Base-by-base conservation (phyloP, 1,140 invertebrate genomes). In the Eumaeus atala region DNA sequence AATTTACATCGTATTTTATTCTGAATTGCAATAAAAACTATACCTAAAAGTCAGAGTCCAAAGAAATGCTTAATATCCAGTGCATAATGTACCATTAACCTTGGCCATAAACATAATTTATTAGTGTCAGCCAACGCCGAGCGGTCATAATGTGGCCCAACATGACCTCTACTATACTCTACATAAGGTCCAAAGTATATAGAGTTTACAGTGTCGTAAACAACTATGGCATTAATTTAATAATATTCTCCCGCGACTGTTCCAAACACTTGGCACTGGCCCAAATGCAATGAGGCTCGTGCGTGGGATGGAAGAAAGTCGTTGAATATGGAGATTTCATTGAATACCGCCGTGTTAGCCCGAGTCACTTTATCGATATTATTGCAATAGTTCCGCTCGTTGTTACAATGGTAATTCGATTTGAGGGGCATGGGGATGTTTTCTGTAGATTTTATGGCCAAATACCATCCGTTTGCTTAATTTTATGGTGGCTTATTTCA, bases 181-280 rank as follows among this genome's bases (percentile, higher is more conserved):
- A 21, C 21, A 44, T 35, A 53, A 38, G n/a, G 51, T 53, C 42
- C 12, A 18, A 16, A 34, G 28, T 44, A 21, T 33, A 10, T 2
- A 21, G 35, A n/a, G 16, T 53, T 53, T 42, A 40, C 14, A 40
- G 37, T 38, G 33, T 33, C 42, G 52, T 52, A 55, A 47, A 57
- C 56, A 58, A 58, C 55, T 51, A 37, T 40, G 18, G 34, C 59
- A 64, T 67, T 67, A 67, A 64, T 64, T 64, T 64, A 67, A 67
- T 62, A 62, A 52, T 61, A 64, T 67, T 61, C 33, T 38, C 50
- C 49, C 53, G 48, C 54, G 54, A 54, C 52, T 54, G 48, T 60
- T 53, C 42, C 51, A 33, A 35, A 54, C 42, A 56, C 58, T 61
- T 64, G 59, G 62, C 56, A 14, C 7, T 6, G 11, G 40, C 51